These are phyloP conservation scores for Podarcis siculus DNA, from an alignment of 2,797 vertebrate species.

Conservation along the genomic window DNA sequence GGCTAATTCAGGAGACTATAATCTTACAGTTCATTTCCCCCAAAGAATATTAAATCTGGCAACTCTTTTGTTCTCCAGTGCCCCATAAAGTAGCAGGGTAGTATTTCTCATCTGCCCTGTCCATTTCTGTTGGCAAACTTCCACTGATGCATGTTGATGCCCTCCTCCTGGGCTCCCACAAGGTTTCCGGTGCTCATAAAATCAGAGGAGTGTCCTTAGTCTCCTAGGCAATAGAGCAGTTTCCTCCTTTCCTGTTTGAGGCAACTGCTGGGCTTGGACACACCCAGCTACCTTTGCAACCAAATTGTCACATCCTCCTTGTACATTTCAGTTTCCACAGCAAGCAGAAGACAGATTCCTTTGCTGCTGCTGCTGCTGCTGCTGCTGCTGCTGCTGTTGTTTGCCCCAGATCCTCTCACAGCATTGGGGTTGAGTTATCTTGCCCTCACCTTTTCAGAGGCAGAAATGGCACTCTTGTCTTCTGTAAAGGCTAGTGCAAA, in stretches of 20 bases:
- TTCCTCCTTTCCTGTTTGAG: neutral
- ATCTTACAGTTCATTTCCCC: neutral
- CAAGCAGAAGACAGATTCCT: neutral
- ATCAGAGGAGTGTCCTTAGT: neutral
- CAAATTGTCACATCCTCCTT: neutral
- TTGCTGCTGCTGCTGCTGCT: neutral
- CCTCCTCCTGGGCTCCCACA: neutral
- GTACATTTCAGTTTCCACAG: neutral
- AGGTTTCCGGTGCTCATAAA: neutral
- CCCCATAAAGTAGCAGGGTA: no score
- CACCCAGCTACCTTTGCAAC: neutral
- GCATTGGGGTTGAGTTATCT: neutral
- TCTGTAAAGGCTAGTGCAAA: neutral
- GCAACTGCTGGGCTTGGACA: neutral
- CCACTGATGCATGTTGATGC: neutral
- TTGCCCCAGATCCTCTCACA: neutral
- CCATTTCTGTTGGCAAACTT: neutral
- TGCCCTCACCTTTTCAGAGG: neutral
- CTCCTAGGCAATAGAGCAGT: neutral
- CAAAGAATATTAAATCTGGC: neutral
- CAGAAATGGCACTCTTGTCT: neutral
- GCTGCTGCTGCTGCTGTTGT: neutral
- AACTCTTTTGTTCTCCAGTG: neutral
- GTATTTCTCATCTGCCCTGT: neutral
- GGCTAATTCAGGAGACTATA: neutral